Evolutionary conservation across 2,113 vertebrate species (phyloP).

Genomic region (Crotalus viridis): DNA sequence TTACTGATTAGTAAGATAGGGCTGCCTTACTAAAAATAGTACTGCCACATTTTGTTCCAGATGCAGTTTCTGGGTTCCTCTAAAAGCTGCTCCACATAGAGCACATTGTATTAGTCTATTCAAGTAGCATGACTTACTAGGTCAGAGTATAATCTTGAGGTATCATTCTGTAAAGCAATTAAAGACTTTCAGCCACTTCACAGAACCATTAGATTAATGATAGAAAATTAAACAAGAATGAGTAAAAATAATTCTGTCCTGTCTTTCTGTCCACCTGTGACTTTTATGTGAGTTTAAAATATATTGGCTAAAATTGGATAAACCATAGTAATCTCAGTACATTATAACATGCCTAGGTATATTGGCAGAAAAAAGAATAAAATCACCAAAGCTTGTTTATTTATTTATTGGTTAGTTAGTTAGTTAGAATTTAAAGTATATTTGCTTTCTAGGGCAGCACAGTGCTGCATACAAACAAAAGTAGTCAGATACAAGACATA

Average conservation of each 20-base stretch:
- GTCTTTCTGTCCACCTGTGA: background rate
- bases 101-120: background rate
- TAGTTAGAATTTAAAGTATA: background rate
- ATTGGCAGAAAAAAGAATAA: background rate
- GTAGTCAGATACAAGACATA: background rate
- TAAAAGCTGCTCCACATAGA: too few relatives aligned
- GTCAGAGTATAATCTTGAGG: background rate
- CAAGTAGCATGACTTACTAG: background rate
- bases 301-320: background rate
- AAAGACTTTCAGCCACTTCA: background rate
- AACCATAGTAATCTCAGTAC: background rate
- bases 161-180: background rate
- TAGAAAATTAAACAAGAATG: background rate
- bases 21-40: too few relatives aligned
- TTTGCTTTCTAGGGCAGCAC: background rate
- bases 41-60: too few relatives aligned
- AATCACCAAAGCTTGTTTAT: background rate
- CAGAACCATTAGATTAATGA: background rate
- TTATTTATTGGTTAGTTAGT: background rate
- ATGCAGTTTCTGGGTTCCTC: too few relatives aligned
- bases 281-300: background rate
- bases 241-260: background rate
- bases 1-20: too few relatives aligned
- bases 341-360: background rate
- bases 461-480: background rate